These are phyloP conservation scores for Pachypsylla venusta DNA, from an alignment of 1,140 invertebrate genomes.

Conservation along the genomic window DNA sequence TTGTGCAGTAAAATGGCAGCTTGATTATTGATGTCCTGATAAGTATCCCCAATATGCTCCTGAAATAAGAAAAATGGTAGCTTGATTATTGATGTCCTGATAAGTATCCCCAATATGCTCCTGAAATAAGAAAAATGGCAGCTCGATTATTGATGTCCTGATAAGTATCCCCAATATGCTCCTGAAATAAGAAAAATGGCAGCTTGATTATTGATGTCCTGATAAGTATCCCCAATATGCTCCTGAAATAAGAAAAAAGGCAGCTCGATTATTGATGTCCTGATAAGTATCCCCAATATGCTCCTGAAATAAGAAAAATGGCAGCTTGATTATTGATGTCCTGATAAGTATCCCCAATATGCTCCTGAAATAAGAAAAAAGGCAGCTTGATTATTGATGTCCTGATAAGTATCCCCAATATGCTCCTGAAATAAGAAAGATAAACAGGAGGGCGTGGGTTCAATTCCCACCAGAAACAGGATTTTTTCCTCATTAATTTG, in stretches of 20 bases:
- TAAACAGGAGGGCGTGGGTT: no score
- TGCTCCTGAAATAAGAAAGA: slow-evolving; percentile 18
- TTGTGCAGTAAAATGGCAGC: slow-evolving; percentile 67
- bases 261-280: slow-evolving; percentile 60
- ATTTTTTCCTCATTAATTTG: no score
- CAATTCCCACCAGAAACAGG: no score
- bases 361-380: slow-evolving; percentile 36
- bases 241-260: slow-evolving; percentile 20
- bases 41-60: slow-evolving; percentile 53
- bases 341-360: slow-evolving; percentile 68
- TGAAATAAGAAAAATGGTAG: slow-evolving; percentile 46
- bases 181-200: slow-evolving; percentile 57
- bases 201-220: slow-evolving; percentile 68
- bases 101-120: slow-evolving; percentile 57
- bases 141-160: slow-evolving; percentile 72
- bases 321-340: slow-evolving; percentile 71
- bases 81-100: slow-evolving; percentile 69
- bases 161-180: slow-evolving; percentile 58
- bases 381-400: slow-evolving; percentile 64
- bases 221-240: slow-evolving; percentile 62
- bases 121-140: slow-evolving; percentile 43
- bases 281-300: slow-evolving; percentile 65
- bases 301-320: slow-evolving; percentile 41
- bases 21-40: slow-evolving; percentile 69
- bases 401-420: slow-evolving; percentile 70